These are phyloP conservation scores for Papilio aristodemus DNA, from an alignment of 1,140 invertebrate genomes.

Conservation along the genomic window DNA sequence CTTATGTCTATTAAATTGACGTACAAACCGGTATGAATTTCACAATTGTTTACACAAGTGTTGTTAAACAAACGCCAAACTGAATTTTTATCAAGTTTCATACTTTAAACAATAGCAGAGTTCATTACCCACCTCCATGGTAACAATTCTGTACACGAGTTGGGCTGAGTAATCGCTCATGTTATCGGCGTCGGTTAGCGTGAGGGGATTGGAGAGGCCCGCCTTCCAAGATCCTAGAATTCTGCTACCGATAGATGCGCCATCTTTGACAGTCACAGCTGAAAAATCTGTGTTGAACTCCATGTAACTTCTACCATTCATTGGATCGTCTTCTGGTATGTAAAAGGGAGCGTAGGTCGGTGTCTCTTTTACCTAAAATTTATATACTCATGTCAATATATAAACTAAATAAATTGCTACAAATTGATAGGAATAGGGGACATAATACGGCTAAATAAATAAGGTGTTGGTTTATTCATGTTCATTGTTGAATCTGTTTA, in stretches of 20 bases:
- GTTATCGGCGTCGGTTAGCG: slow-evolving; percentile 82
- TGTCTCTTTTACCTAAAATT: slow-evolving; percentile 81
- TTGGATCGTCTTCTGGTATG: slow-evolving; percentile 79
- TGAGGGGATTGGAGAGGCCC: slow-evolving; percentile 83
- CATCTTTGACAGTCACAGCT: slow-evolving; percentile 84
- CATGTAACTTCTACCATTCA: slow-evolving; percentile 87
- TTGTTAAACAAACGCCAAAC: slow-evolving; percentile 46
- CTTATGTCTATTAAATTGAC: slow-evolving; percentile 15
- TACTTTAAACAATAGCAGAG: slow-evolving; percentile 50
- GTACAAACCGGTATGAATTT: slow-evolving; percentile 46
- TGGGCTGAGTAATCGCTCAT: slow-evolving; percentile 89
- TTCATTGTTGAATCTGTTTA: no score
- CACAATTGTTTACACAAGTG: slow-evolving; percentile 62
- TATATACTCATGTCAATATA: no score
- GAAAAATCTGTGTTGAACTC: slow-evolving; percentile 86
- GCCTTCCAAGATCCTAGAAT: slow-evolving; percentile 85
- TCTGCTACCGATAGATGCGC: slow-evolving; percentile 83
- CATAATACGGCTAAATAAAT: no score
- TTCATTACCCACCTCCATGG: slow-evolving; percentile 83
- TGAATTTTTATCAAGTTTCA: slow-evolving; percentile 59
- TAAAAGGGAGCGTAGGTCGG: slow-evolving; percentile 84
- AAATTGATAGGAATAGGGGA: no score
- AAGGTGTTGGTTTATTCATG: no score
- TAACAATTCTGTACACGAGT: slow-evolving; percentile 90
- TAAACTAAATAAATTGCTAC: no score